phyloP scores from a whole-genome alignment of 2,888 invertebrate species.

The Tenthredo mesomela region DNA sequence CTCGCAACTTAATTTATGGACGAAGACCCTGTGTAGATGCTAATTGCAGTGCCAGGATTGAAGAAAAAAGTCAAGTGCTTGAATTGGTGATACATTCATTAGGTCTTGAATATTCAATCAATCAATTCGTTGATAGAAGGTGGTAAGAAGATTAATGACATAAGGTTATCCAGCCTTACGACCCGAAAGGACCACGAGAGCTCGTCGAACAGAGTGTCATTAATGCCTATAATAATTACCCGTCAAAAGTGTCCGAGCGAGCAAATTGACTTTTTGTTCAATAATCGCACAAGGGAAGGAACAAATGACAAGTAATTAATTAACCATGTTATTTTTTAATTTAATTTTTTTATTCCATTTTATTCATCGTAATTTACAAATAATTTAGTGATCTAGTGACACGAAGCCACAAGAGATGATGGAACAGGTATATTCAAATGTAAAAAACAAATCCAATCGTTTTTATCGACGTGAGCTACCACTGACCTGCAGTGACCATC shows the following conservation, averaged over 20 bases:
- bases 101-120: constrained; percentile 14
- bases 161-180: not conserved
- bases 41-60: not conserved
- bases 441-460: constrained; percentile 1
- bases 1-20: not conserved
- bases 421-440: not conserved
- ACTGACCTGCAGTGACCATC: not conserved
- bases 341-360: not conserved
- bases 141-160: constrained; percentile 12
- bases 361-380: constrained; percentile 49
- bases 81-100: not conserved
- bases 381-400: constrained; percentile 46
- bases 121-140: not conserved
- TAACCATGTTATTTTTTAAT: not conserved
- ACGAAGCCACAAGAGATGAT: constrained; percentile 5
- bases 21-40: not conserved
- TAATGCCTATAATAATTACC: constrained; percentile 26
- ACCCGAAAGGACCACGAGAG: not conserved
- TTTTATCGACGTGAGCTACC: constrained; percentile 21
- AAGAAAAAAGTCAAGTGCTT: not conserved
- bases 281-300: not conserved
- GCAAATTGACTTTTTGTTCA: not conserved
- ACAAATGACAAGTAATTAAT: not conserved
- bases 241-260: not conserved
- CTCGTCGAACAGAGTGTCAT: constrained; percentile 16